Base-by-base conservation (phyloP, 2,113 vertebrate species). In the Oceanodroma tethys region DNA sequence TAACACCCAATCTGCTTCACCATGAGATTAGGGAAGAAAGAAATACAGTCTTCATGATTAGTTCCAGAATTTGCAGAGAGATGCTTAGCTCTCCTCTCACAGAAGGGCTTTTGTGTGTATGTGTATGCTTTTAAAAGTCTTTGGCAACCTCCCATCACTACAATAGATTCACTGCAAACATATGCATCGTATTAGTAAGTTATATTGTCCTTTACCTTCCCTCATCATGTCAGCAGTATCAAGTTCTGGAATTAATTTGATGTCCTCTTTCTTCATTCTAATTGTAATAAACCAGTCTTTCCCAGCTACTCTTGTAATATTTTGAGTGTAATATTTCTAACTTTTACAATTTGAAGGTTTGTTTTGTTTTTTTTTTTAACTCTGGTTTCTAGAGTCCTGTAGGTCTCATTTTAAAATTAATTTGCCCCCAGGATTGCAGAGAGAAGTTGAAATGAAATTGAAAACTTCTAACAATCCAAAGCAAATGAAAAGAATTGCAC, bases 241-340 rank as follows among this genome's bases (percentile, higher is more conserved):
- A 73, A 16, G 70, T 94, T 95, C 91, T 95, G 70, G 91, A 97
- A 91, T 38, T 85, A 93, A 96, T 95, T 87, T 87, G 27, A 85
- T 81, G 62, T 91, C 32, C 22, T 94, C 78, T 84, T 84, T 92
- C 30, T 89, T 59, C 40, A 45, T 93, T 86, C 58, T 87, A 67
- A 52, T 50, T 72, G 50, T 43, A 81, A 90, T 43, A 94, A 93
- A 22, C 20, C 27, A 79, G 10, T 82, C 25, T 9, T 81, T 90
- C 55, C 23, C 82, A 67, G 67, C 10, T 68, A 81, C 40, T 89
- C 68, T 42, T 56, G 21, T 30, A 63, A 29, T 82, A 71, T 62
- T 65, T 81, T 78, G 17, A 34, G 36, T 58, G 40, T 15, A 72
- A 79, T 81, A 48, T 68, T 84, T 84, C n/a, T 72, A 88, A 90